These are phyloP conservation scores for Calyptomena viridis DNA, from an alignment of 2,113 vertebrate species.

Conservation along the genomic window DNA sequence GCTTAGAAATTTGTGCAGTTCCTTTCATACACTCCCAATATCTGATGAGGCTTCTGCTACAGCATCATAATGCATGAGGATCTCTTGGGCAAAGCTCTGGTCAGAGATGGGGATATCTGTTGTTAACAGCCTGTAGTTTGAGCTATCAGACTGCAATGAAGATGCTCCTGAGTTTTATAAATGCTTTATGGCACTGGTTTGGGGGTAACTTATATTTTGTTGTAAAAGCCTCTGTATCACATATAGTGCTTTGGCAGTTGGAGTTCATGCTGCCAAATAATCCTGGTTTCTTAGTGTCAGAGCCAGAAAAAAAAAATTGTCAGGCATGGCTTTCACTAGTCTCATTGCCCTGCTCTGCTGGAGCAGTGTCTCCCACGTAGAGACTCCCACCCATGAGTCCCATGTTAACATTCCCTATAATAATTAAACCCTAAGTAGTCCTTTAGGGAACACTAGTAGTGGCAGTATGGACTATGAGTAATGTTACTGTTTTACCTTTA, in stretches of 20 bases:
- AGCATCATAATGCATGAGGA: neutral
- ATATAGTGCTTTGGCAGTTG: neutral
- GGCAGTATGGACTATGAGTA: neutral
- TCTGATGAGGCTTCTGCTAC: neutral
- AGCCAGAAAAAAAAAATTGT: neutral
- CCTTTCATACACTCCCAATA: neutral
- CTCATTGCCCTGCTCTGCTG: neutral
- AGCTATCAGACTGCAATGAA: neutral
- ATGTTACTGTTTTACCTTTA: neutral
- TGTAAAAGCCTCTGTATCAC: accelerated
- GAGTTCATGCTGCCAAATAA: neutral
- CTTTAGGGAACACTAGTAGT: neutral
- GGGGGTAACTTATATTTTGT: neutral
- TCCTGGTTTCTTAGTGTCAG: neutral
- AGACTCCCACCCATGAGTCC: accelerated
- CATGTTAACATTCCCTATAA: neutral
- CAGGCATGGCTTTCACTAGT: neutral
- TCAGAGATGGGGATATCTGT: neutral
- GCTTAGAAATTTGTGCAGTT: neutral
- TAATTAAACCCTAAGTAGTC: neutral
- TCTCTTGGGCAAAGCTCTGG: neutral
- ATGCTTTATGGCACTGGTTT: neutral
- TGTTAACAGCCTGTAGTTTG: neutral
- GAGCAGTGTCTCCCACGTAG: accelerated
- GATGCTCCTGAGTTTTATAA: neutral